These are phyloP conservation scores for Leucania comma DNA, from an alignment of 2,888 invertebrate genomes.

Conservation along the genomic window DNA sequence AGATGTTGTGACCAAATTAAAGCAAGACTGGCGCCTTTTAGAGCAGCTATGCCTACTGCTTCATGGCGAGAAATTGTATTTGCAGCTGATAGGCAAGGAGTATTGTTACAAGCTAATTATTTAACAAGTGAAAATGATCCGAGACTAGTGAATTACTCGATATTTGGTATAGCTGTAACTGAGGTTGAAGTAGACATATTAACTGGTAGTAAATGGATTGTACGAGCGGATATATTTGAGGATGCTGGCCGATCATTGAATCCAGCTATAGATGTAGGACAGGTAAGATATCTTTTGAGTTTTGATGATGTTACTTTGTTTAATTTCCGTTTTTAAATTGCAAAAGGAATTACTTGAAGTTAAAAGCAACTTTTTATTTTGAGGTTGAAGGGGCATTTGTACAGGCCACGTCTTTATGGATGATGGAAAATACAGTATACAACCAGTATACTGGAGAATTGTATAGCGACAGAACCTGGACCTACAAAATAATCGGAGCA, in stretches of 20 bases:
- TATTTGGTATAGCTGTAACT: conserved; percentile 71
- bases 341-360: too few species aligned
- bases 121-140: conserved; percentile 72
- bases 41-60: conserved; percentile 70
- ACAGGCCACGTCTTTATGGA: conserved; percentile 69
- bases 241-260: conserved; percentile 93
- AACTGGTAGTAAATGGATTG: conserved; percentile 74
- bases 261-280: conserved; percentile 93
- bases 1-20: conserved; percentile 72
- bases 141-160: conserved; percentile 67
- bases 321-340: neutral
- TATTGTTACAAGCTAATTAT: conserved; percentile 74
- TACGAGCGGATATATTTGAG: conserved; percentile 74
- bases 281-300: conserved; percentile 79
- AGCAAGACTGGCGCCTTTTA: conserved; percentile 68
- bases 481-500: conserved; percentile 74
- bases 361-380: neutral
- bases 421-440: conserved; percentile 70
- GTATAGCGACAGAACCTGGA: conserved; percentile 75
- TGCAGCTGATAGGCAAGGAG: conserved; percentile 70
- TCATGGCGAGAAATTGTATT: conserved; percentile 72
- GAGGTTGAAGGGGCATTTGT: conserved; percentile 93
- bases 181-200: conserved; percentile 75
- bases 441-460: conserved; percentile 69
- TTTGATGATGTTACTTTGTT: conserved; percentile 30